Conservation (phyloP, 1,140 invertebrate genomes). For the Bombus fervidus region DNA sequence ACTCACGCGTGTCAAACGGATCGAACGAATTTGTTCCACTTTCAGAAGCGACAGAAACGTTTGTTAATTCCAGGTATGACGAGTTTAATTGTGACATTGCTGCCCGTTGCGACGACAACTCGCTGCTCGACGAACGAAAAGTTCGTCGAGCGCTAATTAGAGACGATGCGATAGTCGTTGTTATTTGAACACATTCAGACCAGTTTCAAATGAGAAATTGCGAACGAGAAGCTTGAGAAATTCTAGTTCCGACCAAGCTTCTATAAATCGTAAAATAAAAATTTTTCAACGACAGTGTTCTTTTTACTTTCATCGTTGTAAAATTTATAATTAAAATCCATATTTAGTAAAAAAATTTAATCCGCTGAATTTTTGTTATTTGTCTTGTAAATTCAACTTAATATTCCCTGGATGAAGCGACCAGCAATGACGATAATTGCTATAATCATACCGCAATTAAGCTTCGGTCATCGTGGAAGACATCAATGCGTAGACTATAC, state of each 20-base stretch:
- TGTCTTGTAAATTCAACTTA: background rate
- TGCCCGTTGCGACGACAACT: background rate
- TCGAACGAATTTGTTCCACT: background rate
- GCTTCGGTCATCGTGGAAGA: background rate
- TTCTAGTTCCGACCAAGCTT: background rate
- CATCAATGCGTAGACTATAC: constrained; percentile 36
- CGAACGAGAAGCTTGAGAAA: background rate
- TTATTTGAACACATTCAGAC: background rate
- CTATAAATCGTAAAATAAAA: background rate
- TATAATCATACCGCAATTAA: constrained; percentile 32
- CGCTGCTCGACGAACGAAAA: background rate
- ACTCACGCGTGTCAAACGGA: background rate
- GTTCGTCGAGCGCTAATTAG: background rate
- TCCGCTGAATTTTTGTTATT: background rate
- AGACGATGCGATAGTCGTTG: background rate
- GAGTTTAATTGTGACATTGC: background rate
- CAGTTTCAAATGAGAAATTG: background rate
- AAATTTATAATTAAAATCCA: background rate
- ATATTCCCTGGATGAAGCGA: background rate
- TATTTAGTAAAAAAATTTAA: background rate
- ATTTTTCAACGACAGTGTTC: background rate
- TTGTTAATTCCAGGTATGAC: background rate
- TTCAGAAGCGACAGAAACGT: background rate
- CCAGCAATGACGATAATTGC: constrained; percentile 14
- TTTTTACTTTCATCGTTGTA: background rate